These are phyloP conservation scores for Myotis daubentonii DNA, from an alignment of 2,797 vertebrate genomes.

Conservation along the genomic window DNA sequence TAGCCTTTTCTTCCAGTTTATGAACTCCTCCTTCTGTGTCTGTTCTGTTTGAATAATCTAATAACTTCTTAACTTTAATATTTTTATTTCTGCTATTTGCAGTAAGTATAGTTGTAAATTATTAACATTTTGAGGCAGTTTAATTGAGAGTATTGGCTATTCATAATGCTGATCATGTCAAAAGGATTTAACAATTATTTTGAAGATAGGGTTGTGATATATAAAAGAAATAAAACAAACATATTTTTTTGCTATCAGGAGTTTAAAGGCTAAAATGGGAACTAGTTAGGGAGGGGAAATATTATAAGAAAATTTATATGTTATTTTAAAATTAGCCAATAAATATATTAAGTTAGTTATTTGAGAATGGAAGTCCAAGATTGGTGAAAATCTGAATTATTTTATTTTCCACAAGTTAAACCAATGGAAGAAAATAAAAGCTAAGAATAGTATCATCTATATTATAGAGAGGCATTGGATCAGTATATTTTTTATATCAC, in stretches of 20 bases:
- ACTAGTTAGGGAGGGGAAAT: not conserved
- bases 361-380: not conserved
- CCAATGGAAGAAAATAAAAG: not conserved
- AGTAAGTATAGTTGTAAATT: not conserved
- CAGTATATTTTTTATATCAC: not conserved
- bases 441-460: not conserved
- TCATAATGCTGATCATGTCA: not conserved
- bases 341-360: not conserved
- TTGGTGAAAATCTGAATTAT: not conserved
- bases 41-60: not conserved
- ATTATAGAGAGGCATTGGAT: not conserved
- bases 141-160: not conserved
- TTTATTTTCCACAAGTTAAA: constrained; percentile 4
- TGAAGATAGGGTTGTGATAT: not conserved
- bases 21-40: not conserved
- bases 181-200: not conserved
- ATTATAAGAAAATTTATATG: not conserved
- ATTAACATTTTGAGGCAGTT: not conserved
- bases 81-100: not conserved
- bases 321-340: not conserved
- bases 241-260: not conserved
- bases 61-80: not conserved
- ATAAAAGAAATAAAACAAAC: not conserved
- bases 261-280: not conserved
- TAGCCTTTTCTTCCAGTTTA: not conserved